Base-by-base conservation (phyloP, 1,140 invertebrate species). In the Pseudomyrmex gracilis region DNA sequence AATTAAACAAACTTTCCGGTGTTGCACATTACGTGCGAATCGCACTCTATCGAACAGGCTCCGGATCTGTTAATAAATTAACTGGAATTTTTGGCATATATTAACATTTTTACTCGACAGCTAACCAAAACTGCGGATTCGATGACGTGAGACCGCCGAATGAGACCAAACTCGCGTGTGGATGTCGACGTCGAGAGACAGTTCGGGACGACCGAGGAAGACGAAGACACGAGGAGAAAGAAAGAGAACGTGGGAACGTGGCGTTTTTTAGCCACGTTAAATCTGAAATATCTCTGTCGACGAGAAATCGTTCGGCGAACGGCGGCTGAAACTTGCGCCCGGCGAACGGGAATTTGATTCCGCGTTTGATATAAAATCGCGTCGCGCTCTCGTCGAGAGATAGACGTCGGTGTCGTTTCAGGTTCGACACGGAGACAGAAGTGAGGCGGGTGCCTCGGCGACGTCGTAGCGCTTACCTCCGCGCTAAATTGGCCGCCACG, bases 401-500 rank as follows among this genome's bases (percentile, higher is more conserved):
- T 0, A 34, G 34, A 34, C 34, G 34, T 34, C 3, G 34, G 5
- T 34, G 34, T 34, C 34, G 34, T 34, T 34, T 49, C 57, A 15
- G 61, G 43, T 15, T 60, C 22, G 13, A 74, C 15, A 20, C 53
- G 17, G 17, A 15, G 64, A 78, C 17, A 70, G 64, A 12, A 34
- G 13, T 55, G 20, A n/a, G 51, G 20, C 67, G 13, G 43, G 45
- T 13, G n/a, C 9, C 15, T 57, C 57, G 20, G 43, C 34, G 53
- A 49, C 49, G 15, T 2, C 8, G 34, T 15, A 15, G 34, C 17
- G 53, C 66, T 80, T 80, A 80, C 76, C 66, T 70, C n/a, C 45
- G 53, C 53, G 66, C 43, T 80, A 49, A 43, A 80, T 71, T 45
- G 53, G 2, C 66, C 45, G 53, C 66, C 53, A 43, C 43, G 43